Conservation (phyloP, 2,797 vertebrate genomes). For the Siniperca obscura region DNA sequence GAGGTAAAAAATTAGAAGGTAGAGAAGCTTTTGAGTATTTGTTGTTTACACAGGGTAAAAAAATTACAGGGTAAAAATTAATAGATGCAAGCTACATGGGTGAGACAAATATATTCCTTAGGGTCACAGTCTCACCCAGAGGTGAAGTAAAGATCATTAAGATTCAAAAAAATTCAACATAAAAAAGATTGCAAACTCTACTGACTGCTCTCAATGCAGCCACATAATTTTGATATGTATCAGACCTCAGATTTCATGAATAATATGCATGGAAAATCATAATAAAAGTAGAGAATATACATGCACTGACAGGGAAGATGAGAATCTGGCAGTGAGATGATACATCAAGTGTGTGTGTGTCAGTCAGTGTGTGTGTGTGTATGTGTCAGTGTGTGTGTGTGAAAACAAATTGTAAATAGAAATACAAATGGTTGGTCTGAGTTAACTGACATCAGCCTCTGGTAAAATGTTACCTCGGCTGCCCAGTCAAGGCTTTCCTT, state of each 20-base stretch:
- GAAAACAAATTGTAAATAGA: constrained; percentile 33
- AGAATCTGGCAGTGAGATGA: background rate
- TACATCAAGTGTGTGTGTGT: background rate
- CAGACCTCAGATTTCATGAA: constrained; percentile 3
- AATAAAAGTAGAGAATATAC: background rate
- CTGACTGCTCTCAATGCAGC: background rate
- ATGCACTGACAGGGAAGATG: background rate
- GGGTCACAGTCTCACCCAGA: background rate
- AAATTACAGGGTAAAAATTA: background rate
- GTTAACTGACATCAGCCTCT: background rate
- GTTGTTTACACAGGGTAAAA: background rate
- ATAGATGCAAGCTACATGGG: background rate
- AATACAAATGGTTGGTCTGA: constrained; percentile 5
- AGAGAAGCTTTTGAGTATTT: too few species aligned
- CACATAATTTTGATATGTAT: constrained; percentile 1
- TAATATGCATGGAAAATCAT: background rate
- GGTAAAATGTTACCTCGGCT: constrained; percentile 10
- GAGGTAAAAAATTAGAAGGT: background rate
- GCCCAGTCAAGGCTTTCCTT: constrained; percentile 13
- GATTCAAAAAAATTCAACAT: background rate
- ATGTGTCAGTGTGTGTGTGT: constrained; percentile 9
- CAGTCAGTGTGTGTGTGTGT: background rate
- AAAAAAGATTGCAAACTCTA: background rate
- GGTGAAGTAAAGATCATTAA: background rate
- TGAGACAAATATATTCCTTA: background rate